phyloP scores from a whole-genome alignment of 1,140 invertebrate species.

The Drosophila malerkotliana region DNA sequence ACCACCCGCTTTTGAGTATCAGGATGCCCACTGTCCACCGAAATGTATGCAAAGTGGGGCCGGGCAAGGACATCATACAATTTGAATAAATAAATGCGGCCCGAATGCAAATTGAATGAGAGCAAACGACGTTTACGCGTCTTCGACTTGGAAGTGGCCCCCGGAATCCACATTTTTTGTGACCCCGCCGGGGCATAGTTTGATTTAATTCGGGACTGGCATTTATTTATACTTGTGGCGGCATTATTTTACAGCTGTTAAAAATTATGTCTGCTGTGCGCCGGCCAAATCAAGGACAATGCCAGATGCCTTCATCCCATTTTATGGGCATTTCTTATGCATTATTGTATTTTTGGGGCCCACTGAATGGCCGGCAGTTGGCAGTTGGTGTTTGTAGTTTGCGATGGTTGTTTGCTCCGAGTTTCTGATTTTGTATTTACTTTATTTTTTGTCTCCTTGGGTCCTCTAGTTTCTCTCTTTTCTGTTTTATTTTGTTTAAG shows the following conservation, averaged over 20 bases:
- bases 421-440: slow-evolving; percentile 33
- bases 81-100: slow-evolving; percentile 80
- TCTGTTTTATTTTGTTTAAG: slow-evolving; percentile 19
- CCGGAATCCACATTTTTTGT: neutral
- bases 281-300: slow-evolving; percentile 60
- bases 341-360: slow-evolving; percentile 27
- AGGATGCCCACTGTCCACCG: slow-evolving; percentile 35
- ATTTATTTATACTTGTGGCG: slow-evolving; percentile 76
- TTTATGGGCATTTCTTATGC: slow-evolving; percentile 44
- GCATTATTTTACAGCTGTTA: slow-evolving; percentile 82
- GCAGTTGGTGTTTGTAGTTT: slow-evolving; percentile 11
- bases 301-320: slow-evolving; percentile 35
- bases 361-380: slow-evolving; percentile 4
- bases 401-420: slow-evolving; percentile 27
- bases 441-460: slow-evolving; percentile 11
- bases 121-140: slow-evolving; percentile 74
- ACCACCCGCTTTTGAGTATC: neutral
- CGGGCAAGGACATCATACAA: slow-evolving; percentile 63
- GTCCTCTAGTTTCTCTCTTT: neutral
- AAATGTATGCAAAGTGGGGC: slow-evolving; percentile 74
- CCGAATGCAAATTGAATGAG: slow-evolving; percentile 80
- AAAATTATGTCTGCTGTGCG: slow-evolving; percentile 56
- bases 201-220: slow-evolving; percentile 69
- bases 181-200: slow-evolving; percentile 49
- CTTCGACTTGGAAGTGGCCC: slow-evolving; percentile 28